phyloP scores from a whole-genome alignment of 2,797 vertebrate species.

The Etheostoma perlongum region DNA sequence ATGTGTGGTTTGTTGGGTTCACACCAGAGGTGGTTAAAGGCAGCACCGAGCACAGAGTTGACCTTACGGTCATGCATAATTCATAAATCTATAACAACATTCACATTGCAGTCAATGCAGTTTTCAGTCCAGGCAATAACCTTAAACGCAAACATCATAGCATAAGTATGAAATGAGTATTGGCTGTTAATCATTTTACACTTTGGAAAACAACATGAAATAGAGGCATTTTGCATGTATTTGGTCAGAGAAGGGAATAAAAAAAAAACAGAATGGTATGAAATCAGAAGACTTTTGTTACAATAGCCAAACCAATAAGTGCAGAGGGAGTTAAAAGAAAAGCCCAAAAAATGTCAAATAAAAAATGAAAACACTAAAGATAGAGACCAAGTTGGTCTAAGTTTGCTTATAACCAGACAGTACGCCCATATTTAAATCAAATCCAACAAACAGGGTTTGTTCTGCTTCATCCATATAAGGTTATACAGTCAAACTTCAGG shows the following conservation, averaged over 20 bases:
- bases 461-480: conserved; percentile 26
- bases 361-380: conserved; percentile 18
- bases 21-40: conserved; percentile 1
- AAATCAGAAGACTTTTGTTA: conserved; percentile 12
- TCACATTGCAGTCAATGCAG: background rate
- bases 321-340: conserved; percentile 17
- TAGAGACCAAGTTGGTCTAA: background rate
- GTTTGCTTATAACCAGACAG: conserved; percentile 8
- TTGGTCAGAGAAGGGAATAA: background rate
- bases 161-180: too few species aligned
- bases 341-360: conserved; percentile 37
- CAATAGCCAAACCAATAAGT: conserved; percentile 20
- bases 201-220: conserved; percentile 7
- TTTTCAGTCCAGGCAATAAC: background rate
- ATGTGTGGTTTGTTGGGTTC: conserved; percentile 3
- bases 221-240: background rate
- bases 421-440: conserved; percentile 1
- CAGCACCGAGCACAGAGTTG: background rate
- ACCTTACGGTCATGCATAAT: background rate
- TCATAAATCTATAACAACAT: background rate
- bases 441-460: background rate
- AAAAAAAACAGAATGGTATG: conserved; percentile 2
- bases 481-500: conserved; percentile 1
- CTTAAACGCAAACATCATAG: background rate
- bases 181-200: conserved; percentile 5